These are phyloP conservation scores for Vanessa atalanta DNA, from an alignment of 1,140 invertebrate species.

Conservation along the genomic window DNA sequence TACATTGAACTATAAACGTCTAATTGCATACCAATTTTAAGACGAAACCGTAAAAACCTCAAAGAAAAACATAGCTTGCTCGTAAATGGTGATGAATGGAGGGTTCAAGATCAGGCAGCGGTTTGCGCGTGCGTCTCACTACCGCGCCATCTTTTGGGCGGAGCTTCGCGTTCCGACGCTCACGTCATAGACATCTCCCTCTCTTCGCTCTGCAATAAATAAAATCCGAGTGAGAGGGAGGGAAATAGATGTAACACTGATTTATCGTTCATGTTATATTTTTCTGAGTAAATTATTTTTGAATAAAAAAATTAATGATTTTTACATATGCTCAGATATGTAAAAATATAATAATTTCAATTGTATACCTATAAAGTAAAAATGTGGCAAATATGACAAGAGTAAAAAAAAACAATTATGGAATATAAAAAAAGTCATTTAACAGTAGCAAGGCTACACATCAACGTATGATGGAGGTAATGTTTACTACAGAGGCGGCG, in stretches of 20 bases:
- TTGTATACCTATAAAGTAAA: too few species aligned
- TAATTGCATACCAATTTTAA: slow-evolving; percentile 72
- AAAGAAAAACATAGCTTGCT: slow-evolving; percentile 66
- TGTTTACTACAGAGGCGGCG: slow-evolving; percentile 56
- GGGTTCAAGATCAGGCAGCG: slow-evolving; percentile 70
- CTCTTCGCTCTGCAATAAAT: slow-evolving; percentile 38
- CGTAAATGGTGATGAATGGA: slow-evolving; percentile 77
- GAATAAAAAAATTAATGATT: neutral
- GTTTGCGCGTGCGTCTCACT: slow-evolving; percentile 48
- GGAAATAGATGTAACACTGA: slow-evolving; percentile 34
- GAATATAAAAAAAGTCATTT: neutral
- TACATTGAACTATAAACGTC: slow-evolving; percentile 56
- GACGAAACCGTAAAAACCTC: slow-evolving; percentile 74
- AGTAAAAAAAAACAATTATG: neutral
- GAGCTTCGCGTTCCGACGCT: slow-evolving; percentile 43
- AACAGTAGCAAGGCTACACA: neutral
- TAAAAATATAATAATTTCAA: too few species aligned
- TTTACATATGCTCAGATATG: too few species aligned
- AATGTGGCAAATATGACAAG: too few species aligned
- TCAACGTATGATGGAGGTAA: slow-evolving; percentile 35
- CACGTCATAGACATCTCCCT: slow-evolving; percentile 45
- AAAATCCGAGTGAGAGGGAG: slow-evolving; percentile 52
- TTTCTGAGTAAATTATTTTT: neutral
- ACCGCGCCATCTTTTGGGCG: slow-evolving; percentile 74
- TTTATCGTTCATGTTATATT: slow-evolving; percentile 10